These are phyloP conservation scores for Drosophila pruinosa DNA, from an alignment of 1,140 invertebrate species.

Conservation along the genomic window DNA sequence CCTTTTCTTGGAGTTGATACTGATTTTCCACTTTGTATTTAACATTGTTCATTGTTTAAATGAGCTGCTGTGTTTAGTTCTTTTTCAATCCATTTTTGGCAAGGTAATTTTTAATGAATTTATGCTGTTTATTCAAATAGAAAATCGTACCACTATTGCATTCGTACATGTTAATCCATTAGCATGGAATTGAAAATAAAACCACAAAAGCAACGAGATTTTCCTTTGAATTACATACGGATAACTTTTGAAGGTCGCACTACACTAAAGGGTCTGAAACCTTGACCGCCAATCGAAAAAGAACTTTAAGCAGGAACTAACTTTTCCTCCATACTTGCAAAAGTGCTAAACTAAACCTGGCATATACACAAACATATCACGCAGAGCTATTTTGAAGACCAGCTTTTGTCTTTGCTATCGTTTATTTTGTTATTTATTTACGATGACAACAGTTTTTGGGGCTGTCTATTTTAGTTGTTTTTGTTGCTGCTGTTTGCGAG, in stretches of 20 bases:
- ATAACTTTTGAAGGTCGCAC: not conserved
- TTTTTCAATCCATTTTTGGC: too few relatives aligned
- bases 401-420: constrained; percentile 6
- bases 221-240: not conserved
- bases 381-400: not conserved
- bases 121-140: not conserved
- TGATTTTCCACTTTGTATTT: too few relatives aligned
- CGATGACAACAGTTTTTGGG: constrained; percentile 56
- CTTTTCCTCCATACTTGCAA: constrained; percentile 19
- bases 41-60: too few relatives aligned
- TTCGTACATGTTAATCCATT: not conserved
- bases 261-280: not conserved
- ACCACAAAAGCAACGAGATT: too few relatives aligned
- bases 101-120: too few relatives aligned
- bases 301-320: not conserved
- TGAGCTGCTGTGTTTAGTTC: too few relatives aligned
- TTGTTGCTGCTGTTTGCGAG: constrained; percentile 6
- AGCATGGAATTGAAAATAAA: not conserved
- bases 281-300: not conserved
- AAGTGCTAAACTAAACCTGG: constrained; percentile 3
- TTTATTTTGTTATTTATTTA: constrained; percentile 55
- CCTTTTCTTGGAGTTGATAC: too few relatives aligned
- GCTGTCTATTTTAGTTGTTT: constrained; percentile 10
- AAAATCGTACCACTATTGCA: not conserved
- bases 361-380: not conserved